Evolutionary conservation across 2,888 invertebrate genomes (phyloP), one percentile per base, ranked within the genome.

Genomic region (Empis livida): DNA sequence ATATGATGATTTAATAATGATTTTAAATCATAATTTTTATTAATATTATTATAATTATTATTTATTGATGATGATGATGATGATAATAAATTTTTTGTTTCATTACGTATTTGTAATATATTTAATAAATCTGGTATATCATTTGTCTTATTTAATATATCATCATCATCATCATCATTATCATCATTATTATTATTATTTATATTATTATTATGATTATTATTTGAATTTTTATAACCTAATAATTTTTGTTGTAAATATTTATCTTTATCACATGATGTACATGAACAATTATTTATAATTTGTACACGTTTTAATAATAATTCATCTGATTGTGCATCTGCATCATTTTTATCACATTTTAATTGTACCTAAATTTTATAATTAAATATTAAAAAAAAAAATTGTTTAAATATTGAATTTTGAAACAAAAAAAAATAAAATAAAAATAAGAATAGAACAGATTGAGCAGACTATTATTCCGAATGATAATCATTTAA

Each of bases 231-330:
- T 52, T 64, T 62, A 13, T 14, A 14, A 20, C 13, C 41, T 14
- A 13, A 20, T 14, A 41, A 27, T 11, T 23, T 41, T 20, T 41
- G 23, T 14, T 27, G 23, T 14, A 41, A 23, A 14, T 41, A 41
- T 32, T 41, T 31, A 0, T 68, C 67, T 48, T 74, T 74, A 52
- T 73, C 72, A 56, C 80, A 80, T 1, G 77, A 74, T 49, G 74
- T 73, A 59, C 82, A 82, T 14, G 77, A 76, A 57, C 82, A 82
- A 55, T 80, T 79, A 14, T 74, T 74, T 48, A 82, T 81, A 46
- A 80, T 74, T 61, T 82, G 78, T 0, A 81, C 78, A 17, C 74
- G 71, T 61, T 79, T 79, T 49, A 75, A 73, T n/a, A n/a, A n/a
- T 58, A 77, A 9, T 27, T 27, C 23, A 6, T 27, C 23, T 2